Evolutionary conservation across 2,797 vertebrate species (phyloP), one percentile per base, ranked within the genome.

Genomic region (Cheirogaleus major): DNA sequence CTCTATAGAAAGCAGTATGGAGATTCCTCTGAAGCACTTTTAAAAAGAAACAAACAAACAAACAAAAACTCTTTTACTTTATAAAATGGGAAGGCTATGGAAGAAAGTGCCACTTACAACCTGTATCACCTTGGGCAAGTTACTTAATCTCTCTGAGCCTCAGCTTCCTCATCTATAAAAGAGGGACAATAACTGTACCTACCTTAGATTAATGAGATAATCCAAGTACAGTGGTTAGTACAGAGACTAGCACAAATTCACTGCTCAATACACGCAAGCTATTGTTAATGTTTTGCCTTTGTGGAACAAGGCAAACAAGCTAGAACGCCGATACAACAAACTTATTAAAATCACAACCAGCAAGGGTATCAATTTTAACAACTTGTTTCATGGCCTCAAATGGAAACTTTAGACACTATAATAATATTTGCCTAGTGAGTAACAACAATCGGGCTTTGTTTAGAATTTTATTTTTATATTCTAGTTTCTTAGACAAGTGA

Each of bases 31-130:
- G 85, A 94, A 69, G 4, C 20, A 87, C n/a, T 95, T 93, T 91
- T 43, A 63, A 67, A 76, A 78, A 81, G 61, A 76, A 78, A 81
- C 20, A 59, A 14, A 45, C 87, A 85, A 61, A 55, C 55, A 57
- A 57, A 57, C 23, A 55, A 23, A 57, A 23, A 23, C 9, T 22
- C 22, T 57, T 57, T 10, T 25, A 10, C 59, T 91, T 65, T 59
- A 72, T 52, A 83, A 91, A 96, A 91, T 91, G 89, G 82, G 52
- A 79, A 92, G 88, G 88, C 45, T 73, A 75, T 20, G 72, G 76
- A 93, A 87, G 92, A 70, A 94, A 97, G 85, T 18, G 27, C n/a
- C n/a, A 41, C 17, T 87, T 50, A 65, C 2, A 87, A 84, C 7
- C 32, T 65, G 32, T 67, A 30, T 48, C n/a, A 80, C 4, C 4